Base-by-base conservation (phyloP, 2,797 vertebrate species). In the Sebastes paucispinis region DNA sequence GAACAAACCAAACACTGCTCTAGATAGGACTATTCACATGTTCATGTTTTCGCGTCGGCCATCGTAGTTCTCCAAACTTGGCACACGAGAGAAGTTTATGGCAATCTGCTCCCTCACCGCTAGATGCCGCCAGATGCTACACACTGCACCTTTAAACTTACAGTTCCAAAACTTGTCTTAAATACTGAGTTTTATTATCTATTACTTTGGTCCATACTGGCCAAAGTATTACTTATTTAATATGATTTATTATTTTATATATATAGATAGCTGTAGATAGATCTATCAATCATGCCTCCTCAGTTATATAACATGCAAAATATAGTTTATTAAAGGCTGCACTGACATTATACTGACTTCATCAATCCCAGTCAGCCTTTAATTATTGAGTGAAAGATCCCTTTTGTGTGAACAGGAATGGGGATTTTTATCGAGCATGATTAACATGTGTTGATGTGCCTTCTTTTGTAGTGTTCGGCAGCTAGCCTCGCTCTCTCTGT, bases 361-460 rank as follows among this genome's bases (percentile, higher is more conserved):
- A 78, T 89, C 89, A 90, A 32, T 75, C 77, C 73, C 54, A 81
- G 82, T 54, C 82, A 86, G 74, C 74, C 79, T 84, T 92, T 83
- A 88, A 91, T 92, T 90, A 91, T 90, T 80, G n/a, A 77, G 70
- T 82, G 77, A 90, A 90, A 88, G 82, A 80, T 27, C 60, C 70
- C 57, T 68, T 87, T 91, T 87, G 80, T 90, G 54, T 32, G 63
- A 85, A 69, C 43, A 80, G 75, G 70, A 85, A 85, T 64, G 50
- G 63, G 71, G 54, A 29, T 81, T 86, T 86, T 85, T 82, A 76
- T 58, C 75, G 73, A 47, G 71, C 62, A 80, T 85, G 85, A 88
- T 90, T 92, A 88, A 84, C 91, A 86, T 77, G 81, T 91, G 83
- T 87, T 86, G 85, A 90, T 87, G 86, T 81, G 74, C 16, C 47